A percentile compares a stretch with the other conserved stretches of the same genome.
These are phyloP conservation scores for Cyprinodon brontotheroides DNA, from an alignment of 2,113 vertebrate genomes.

Conservation along the genomic window DNA sequence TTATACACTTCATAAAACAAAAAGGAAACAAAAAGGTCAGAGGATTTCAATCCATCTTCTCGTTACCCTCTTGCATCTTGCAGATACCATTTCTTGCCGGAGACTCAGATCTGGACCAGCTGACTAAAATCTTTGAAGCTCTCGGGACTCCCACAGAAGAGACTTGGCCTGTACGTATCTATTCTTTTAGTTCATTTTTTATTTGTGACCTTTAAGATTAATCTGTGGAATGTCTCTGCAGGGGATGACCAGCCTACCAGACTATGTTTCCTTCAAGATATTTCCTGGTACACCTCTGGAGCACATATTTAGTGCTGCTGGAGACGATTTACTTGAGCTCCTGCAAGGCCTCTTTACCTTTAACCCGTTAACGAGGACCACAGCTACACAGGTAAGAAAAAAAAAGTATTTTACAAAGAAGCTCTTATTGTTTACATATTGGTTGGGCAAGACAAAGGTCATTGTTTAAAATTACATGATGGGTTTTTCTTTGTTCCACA, in stretches of 20 bases:
- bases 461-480: no score
- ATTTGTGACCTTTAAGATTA: conserved; percentile 11
- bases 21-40: not conserved
- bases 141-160: conserved; percentile 95
- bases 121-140: conserved; percentile 97
- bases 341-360: conserved; percentile 92
- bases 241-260: conserved; percentile 93
- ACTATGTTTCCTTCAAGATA: conserved; percentile 94
- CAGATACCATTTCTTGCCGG: conserved; percentile 96
- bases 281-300: conserved; percentile 93
- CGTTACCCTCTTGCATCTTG: conserved; percentile 9
- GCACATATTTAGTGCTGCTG: conserved; percentile 96
- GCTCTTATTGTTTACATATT: not conserved
- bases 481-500: no score
- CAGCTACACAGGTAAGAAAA: conserved; percentile 88
- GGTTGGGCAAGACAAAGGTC: not conserved
- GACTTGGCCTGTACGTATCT: conserved; percentile 89
- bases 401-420: not conserved
- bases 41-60: not conserved
- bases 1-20: conserved; percentile 1
- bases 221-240: conserved; percentile 65
- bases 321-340: conserved; percentile 91
- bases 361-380: conserved; percentile 87
- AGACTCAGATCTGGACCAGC: conserved; percentile 96
- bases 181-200: not conserved